Conservation (phyloP, 2,797 vertebrate genomes). For the Pogoniulus pusillus region DNA sequence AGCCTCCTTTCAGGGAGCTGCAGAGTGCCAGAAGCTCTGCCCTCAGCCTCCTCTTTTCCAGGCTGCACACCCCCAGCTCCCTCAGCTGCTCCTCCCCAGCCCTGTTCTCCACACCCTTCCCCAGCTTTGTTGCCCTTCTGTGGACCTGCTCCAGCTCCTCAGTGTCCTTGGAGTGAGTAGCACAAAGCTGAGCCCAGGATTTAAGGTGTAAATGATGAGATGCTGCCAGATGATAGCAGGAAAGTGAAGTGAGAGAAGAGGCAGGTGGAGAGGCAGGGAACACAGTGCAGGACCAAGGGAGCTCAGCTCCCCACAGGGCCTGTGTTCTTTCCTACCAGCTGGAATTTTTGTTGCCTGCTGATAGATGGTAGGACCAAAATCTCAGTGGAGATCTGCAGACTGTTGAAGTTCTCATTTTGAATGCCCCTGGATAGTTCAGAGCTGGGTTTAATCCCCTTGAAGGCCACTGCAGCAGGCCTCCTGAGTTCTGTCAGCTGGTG, state of each 20-base stretch:
- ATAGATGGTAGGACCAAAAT: background rate
- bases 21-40: too few relatives aligned
- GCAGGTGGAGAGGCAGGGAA: background rate
- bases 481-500: background rate
- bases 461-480: background rate
- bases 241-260: background rate
- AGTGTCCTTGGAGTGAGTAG: background rate
- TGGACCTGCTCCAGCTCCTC: background rate
- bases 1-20: too few relatives aligned
- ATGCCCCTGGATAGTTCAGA: slow-evolving; percentile 1
- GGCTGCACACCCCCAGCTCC: too few relatives aligned
- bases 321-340: background rate
- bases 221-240: slow-evolving; percentile 2
- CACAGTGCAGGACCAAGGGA: background rate
- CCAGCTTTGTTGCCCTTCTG: too few relatives aligned
- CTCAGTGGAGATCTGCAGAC: background rate
- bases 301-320: background rate
- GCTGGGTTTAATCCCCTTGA: slow-evolving; percentile 14
- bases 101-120: too few relatives aligned
- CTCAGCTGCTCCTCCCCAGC: too few relatives aligned
- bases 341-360: background rate
- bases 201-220: background rate
- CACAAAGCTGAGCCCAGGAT: background rate
- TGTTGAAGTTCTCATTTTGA: slow-evolving; percentile 30
- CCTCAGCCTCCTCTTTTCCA: too few relatives aligned